Evolutionary conservation across 2,113 vertebrate species (phyloP).

Genomic region (Mus musculus): DNA sequence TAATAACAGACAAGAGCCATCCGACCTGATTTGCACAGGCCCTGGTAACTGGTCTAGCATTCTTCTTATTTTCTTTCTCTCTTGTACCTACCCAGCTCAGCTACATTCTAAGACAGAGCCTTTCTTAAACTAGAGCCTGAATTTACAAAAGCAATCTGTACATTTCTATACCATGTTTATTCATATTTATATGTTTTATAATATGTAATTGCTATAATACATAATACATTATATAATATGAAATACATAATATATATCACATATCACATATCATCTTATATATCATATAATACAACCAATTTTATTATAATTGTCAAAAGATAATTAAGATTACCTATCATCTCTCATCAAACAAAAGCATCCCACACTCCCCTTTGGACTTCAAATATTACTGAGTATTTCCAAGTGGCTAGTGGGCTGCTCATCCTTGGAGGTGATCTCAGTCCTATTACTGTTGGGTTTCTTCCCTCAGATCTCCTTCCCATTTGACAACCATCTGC

Average conservation of each 20-base stretch:
- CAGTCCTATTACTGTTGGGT: not conserved
- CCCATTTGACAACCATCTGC: not conserved
- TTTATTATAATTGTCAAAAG: not conserved
- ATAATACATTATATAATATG: no score
- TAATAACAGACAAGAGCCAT: not conserved
- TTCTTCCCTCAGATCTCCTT: not conserved
- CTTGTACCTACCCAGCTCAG: not conserved
- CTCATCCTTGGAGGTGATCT: not conserved
- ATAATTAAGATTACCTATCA: not conserved
- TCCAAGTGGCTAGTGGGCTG: not conserved
- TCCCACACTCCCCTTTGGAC: not conserved
- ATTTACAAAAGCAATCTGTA: not conserved
- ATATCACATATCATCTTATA: no score
- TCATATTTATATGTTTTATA: conserved; percentile 36
- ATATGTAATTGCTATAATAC: no score
- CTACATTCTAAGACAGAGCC: not conserved
- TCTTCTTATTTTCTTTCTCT: not conserved
- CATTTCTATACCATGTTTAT: not conserved
- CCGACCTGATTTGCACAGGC: not conserved
- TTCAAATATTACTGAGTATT: not conserved
- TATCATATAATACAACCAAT: no score
- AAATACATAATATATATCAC: no score
- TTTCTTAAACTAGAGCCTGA: conserved; percentile 44
- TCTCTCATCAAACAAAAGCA: not conserved
- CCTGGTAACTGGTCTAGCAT: not conserved